phyloP scores from a whole-genome alignment of 2,797 vertebrate species.

The Artibeus lituratus region DNA sequence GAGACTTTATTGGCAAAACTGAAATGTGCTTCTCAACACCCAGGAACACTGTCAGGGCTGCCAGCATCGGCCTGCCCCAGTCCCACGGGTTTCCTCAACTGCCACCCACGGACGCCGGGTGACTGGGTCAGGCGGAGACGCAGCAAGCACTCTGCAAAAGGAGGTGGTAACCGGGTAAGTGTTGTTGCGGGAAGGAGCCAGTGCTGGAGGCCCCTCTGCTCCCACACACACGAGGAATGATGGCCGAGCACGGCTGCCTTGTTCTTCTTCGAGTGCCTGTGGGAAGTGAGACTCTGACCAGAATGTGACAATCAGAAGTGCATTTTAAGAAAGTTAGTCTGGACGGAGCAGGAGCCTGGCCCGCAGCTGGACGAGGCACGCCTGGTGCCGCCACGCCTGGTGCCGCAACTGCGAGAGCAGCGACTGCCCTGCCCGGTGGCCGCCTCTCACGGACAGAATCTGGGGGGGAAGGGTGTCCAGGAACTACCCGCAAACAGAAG shows the following conservation, averaged over 20 bases:
- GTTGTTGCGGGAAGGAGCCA: background rate
- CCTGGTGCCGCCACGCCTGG: background rate
- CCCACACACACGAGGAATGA: rapidly evolving
- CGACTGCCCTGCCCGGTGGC: background rate
- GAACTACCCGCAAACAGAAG: background rate
- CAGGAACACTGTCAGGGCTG: background rate
- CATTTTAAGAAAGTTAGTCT: background rate
- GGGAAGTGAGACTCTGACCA: background rate
- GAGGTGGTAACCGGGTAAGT: background rate
- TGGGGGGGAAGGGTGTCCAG: background rate
- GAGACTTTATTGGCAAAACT: background rate
- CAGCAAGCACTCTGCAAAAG: background rate
- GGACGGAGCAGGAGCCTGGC: background rate
- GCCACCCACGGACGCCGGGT: background rate
- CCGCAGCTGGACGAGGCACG: background rate
- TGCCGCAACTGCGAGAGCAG: background rate
- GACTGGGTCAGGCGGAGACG: background rate
- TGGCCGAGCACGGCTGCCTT: background rate
- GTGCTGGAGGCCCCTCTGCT: background rate
- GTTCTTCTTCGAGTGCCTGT: background rate
- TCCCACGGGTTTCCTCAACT: background rate
- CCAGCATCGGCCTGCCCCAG: background rate
- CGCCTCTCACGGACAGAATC: background rate
- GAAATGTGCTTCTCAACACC: background rate
- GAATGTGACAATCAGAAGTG: background rate